Percentiles rank a stretch among this genome's conserved stretches.
Conservation (phyloP, 2,888 invertebrate species). For the Leptopterna dolabrata region DNA sequence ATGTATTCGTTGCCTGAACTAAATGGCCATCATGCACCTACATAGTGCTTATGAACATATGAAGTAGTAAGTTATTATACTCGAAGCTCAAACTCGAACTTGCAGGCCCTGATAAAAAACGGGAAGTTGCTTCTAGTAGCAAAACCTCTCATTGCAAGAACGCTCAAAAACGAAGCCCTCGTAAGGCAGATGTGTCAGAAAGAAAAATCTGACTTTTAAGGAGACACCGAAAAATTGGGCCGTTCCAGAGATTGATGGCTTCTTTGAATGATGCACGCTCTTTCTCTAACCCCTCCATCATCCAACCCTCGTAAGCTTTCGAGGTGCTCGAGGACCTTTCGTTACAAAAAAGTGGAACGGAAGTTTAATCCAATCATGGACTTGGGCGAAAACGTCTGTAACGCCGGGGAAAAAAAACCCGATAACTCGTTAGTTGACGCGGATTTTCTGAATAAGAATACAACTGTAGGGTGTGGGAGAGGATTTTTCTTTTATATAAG, state of each 20-base stretch:
- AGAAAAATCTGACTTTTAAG: neutral
- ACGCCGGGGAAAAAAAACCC: neutral
- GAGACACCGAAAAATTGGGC: constrained; percentile 10
- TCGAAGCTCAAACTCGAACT: too few species aligned
- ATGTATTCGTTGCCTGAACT: too few species aligned
- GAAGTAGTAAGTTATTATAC: too few species aligned
- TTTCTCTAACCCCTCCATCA: neutral
- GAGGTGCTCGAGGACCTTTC: neutral
- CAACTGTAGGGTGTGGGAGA: neutral
- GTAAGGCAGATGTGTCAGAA: neutral
- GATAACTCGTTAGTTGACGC: neutral
- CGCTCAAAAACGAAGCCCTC: too few species aligned
- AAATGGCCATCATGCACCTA: too few species aligned
- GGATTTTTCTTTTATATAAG: neutral
- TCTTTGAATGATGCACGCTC: constrained; percentile 4
- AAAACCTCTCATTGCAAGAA: too few species aligned
- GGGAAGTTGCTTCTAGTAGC: too few species aligned
- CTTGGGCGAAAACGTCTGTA: neutral
- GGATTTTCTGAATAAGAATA: neutral
- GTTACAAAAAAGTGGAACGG: neutral
- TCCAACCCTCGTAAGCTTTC: neutral
- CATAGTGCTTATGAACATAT: too few species aligned
- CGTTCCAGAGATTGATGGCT: neutral
- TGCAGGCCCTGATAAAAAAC: too few species aligned
- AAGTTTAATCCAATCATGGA: neutral